Evolutionary conservation across 2,113 vertebrate species (phyloP), one percentile per base, ranked within the genome.

Genomic region (Gulo gulo): DNA sequence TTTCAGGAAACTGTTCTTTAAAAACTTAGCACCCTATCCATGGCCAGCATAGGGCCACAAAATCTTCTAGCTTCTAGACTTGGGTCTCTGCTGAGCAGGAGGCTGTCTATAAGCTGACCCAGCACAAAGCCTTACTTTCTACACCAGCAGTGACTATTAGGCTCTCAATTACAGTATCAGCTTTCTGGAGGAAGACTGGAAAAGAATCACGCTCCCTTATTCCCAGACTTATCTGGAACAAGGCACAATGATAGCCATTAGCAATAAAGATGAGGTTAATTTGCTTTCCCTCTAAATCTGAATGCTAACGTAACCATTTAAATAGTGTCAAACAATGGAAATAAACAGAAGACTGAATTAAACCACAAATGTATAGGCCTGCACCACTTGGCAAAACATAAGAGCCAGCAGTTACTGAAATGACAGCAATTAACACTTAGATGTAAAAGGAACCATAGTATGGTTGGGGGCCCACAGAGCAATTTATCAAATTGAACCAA

Each of bases 271-370:
- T 42, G 63, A 92, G 83, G 94, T 96, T 94, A 83, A 97, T 95
- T 93, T 95, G 73, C 93, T 95, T 97, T 97, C 52, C 59, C 59
- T 97, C 92, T 96, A 82, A 95, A 88, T 91, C 45, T 47, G 88
- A 97, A 96, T 96, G 92, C 84, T 97, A 97, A 95, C 84, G 83
- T 81, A 93, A 52, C 92, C 59, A n/a, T 92, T 94, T 96, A 96
- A 96, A 92, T 82, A 96, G 61, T 88, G 87, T 94, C 97, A 97
- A 76, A 88, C 87, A 85, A 94, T 97, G 96, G 86, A 95, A 97
- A 96, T 96, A 97, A 97, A 95, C 74, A 97, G 95, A 97, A 96
- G 95, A 92, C 90, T 50, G 52, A 96, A 59, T 96, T 88, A 94
- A 96, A 96, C 96, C 97, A 79, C 95, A 97, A 95, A 96, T 96